Evolutionary conservation across 1,140 invertebrate species (phyloP).

Genomic region (Linepithema humile): DNA sequence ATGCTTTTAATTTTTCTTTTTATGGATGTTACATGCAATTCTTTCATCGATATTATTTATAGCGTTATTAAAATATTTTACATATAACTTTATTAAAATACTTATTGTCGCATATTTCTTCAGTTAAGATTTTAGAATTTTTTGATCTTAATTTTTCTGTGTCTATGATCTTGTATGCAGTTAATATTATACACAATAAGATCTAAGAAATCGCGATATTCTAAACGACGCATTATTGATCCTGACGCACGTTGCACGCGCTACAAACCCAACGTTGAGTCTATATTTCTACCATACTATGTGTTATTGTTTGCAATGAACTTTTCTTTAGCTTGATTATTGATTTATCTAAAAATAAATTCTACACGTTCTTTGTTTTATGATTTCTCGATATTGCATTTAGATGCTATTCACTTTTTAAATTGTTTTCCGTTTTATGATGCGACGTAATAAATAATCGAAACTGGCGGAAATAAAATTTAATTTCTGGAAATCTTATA

Average conservation of each 20-base stretch:
- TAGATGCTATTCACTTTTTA: neutral
- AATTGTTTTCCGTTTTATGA: neutral
- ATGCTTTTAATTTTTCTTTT: neutral
- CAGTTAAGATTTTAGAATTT: neutral
- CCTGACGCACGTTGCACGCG: neutral
- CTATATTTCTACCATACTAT: neutral
- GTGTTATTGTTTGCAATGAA: neutral
- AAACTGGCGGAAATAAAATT: neutral
- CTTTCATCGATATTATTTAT: neutral
- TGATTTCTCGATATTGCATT: neutral
- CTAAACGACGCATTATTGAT: neutral
- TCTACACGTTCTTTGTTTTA: neutral
- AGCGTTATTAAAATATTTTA: neutral
- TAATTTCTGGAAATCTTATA: slow-evolving; percentile 1
- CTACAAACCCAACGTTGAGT: slow-evolving; percentile 26
- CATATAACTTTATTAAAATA: neutral
- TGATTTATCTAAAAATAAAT: neutral
- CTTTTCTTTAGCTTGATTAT: neutral
- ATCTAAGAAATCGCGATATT: neutral
- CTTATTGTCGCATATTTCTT: neutral
- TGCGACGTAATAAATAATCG: neutral
- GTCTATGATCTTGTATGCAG: slow-evolving; percentile 25
- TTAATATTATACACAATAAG: neutral
- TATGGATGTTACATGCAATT: neutral
- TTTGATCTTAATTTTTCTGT: neutral